phyloP scores from a whole-genome alignment of 30 jellyfish, hydroid and myxozoan species.

The Aurelia aurita complex sp. Pacific region DNA sequence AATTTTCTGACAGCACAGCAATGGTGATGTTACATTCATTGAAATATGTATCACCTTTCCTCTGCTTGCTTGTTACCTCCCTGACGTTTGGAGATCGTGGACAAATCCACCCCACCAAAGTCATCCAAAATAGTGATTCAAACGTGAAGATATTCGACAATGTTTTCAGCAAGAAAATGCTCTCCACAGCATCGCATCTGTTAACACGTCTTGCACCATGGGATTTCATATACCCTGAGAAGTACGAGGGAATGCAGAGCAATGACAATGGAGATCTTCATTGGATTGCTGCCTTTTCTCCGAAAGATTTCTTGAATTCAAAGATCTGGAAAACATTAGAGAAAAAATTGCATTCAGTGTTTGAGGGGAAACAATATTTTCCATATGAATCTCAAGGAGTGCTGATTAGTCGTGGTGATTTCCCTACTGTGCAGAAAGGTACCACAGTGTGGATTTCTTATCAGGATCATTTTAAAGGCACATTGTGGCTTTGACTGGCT shows the following conservation, averaged over 20 bases:
- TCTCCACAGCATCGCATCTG: conserved; percentile 24
- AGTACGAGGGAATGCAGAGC: conserved; percentile 47
- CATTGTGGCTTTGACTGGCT: no score
- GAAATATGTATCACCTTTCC: no score
- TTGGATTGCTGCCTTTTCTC: conserved; percentile 68
- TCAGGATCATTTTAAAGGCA: no score
- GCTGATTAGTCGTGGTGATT: conserved; percentile 76
- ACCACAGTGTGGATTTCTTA: no score
- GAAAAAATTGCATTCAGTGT: conserved; percentile 25
- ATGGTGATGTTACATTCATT: no score
- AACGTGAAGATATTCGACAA: conserved; percentile 20
- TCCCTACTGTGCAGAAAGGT: conserved; percentile 75
- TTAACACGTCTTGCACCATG: conserved; percentile 45
- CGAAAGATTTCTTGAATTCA: conserved; percentile 40
- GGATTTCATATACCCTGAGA: conserved; percentile 62
- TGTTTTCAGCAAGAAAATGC: conserved; percentile 15
- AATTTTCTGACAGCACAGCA: no score
- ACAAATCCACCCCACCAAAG: conserved; percentile 14
- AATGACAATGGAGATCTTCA: conserved; percentile 64
- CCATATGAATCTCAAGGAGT: conserved; percentile 64
- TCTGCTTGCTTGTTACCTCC: no score
- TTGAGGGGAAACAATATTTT: conserved; percentile 24
- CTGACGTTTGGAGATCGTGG: no score
- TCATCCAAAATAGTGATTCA: neutral
- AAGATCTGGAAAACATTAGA: conserved; percentile 55